Conservation (phyloP, 2,797 vertebrate genomes). For the Platalea minor region DNA sequence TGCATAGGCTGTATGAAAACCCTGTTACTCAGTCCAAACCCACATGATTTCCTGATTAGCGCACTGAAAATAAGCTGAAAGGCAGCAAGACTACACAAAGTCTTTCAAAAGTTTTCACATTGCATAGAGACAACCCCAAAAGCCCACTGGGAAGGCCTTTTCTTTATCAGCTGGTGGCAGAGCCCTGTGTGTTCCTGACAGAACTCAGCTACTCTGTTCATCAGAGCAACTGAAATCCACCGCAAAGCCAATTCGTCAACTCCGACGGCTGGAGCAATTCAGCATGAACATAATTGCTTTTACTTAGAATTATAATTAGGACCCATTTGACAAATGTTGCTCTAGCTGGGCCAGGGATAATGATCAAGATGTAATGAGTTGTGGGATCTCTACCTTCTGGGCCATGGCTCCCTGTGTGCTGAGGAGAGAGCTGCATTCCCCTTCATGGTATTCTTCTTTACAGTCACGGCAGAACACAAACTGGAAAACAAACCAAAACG, state of each 20-base stretch:
- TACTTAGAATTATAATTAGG: constrained; percentile 34
- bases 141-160: background rate
- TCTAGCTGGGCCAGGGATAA: background rate
- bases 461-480: constrained; percentile 87
- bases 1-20: background rate
- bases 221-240: constrained; percentile 15
- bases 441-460: constrained; percentile 82
- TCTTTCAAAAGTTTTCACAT: background rate
- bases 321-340: background rate
- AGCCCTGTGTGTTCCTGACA: background rate
- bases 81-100: background rate
- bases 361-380: background rate
- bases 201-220: constrained; percentile 7
- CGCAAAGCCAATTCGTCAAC: background rate
- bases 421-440: constrained; percentile 55
- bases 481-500: constrained; percentile 58
- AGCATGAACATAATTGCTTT: background rate
- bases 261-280: background rate
- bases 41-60: background rate
- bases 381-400: constrained; percentile 59
- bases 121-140: background rate
- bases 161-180: background rate
- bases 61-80: constrained; percentile 2
- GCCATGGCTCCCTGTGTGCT: constrained; percentile 5
- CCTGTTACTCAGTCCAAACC: background rate